A percentile compares a stretch with the other conserved stretches of the same genome.
These are phyloP conservation scores for Rhodophaea formosa DNA, from an alignment of 2,888 invertebrate genomes.

Conservation along the genomic window DNA sequence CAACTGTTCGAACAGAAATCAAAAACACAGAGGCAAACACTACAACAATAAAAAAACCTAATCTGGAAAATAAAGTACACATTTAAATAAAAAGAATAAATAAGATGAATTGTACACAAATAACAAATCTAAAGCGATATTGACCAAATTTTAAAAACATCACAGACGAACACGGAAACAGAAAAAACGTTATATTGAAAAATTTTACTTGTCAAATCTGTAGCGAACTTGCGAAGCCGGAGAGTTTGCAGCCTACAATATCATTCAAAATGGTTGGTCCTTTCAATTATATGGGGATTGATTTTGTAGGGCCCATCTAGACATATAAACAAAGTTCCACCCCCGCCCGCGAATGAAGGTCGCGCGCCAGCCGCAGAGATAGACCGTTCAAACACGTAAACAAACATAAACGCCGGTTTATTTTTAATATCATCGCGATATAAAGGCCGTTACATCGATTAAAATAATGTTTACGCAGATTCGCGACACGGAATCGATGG, in stretches of 20 bases:
- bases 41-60: no score
- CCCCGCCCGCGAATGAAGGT: neutral
- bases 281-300: no score
- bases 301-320: neutral
- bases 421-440: neutral
- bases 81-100: no score
- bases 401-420: neutral
- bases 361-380: neutral
- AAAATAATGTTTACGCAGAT: neutral
- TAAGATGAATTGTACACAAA: no score
- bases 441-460: neutral
- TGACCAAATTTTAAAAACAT: no score
- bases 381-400: neutral
- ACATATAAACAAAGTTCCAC: neutral
- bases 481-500: neutral
- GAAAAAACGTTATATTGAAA: no score
- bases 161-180: no score
- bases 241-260: neutral
- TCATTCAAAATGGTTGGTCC: neutral
- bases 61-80: no score
- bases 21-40: no score
- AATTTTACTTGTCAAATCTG: neutral
- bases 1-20: no score
- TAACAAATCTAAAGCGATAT: no score
- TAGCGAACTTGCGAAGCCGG: neutral